Evolutionary conservation across 1,140 invertebrate genomes (phyloP).

Genomic region (Akabosia matsudoensis): DNA sequence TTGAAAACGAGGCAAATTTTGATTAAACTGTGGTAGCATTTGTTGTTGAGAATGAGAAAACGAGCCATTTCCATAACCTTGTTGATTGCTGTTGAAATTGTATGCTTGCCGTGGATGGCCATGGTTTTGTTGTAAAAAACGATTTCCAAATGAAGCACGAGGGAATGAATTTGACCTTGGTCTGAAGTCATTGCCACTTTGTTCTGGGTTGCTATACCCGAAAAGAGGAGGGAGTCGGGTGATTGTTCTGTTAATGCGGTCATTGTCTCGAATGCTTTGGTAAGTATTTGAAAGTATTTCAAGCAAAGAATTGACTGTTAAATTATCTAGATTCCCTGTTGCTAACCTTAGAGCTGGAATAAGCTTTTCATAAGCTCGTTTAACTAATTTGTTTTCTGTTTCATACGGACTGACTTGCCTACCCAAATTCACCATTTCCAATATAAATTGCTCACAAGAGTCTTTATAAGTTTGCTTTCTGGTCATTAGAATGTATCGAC

Average conservation of each 20-base stretch:
- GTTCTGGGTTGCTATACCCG: neutral
- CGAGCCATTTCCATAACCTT: too few relatives aligned
- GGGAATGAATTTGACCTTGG: too few relatives aligned
- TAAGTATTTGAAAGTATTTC: neutral
- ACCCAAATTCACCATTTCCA: conserved; percentile 3
- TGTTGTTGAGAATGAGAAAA: too few relatives aligned
- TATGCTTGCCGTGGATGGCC: neutral
- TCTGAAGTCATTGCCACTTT: neutral
- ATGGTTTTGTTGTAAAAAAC: neutral
- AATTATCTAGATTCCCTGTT: neutral
- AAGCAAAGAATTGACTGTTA: neutral
- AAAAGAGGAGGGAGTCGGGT: neutral
- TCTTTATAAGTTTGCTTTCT: neutral
- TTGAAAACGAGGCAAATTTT: neutral
- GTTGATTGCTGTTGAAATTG: too few relatives aligned
- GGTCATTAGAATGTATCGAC: neutral
- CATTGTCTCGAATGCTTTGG: neutral
- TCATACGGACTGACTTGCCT: conserved; percentile 2
- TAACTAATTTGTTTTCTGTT: neutral
- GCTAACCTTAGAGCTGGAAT: neutral
- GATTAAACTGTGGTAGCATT: too few relatives aligned
- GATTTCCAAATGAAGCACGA: too few relatives aligned
- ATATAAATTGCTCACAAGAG: neutral
- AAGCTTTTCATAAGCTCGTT: neutral
- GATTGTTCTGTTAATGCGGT: neutral